A percentile compares a stretch with the other conserved stretches of the same genome.
phyloP scores from a whole-genome alignment of 2,113 vertebrate species.

The Hippocampus guttulatus region DNA sequence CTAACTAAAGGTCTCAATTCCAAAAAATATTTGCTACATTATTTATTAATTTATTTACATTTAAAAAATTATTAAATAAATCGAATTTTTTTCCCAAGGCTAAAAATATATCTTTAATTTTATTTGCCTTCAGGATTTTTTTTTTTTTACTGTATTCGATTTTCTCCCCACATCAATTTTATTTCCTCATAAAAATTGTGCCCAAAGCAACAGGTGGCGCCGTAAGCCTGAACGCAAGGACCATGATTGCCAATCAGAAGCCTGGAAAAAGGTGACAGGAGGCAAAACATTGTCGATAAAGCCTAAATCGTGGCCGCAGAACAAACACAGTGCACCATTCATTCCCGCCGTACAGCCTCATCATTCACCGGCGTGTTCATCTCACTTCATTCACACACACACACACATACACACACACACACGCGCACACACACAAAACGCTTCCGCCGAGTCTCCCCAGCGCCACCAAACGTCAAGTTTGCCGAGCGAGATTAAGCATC shows the following conservation, averaged over 20 bases:
- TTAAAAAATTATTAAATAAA: no score
- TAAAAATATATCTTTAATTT: background rate
- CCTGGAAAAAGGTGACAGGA: background rate
- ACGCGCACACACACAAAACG: conserved; percentile 1
- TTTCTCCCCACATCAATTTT: background rate
- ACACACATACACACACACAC: conserved; percentile 35
- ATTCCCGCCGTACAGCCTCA: conserved; percentile 63
- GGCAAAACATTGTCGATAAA: background rate
- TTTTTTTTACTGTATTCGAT: background rate
- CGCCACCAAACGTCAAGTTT: conserved; percentile 33
- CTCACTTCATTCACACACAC: conserved; percentile 60
- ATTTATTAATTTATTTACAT: no score
- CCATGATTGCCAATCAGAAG: background rate
- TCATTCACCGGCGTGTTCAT: conserved; percentile 65
- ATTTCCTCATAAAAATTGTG: background rate
- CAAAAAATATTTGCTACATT: no score
- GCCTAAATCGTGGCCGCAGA: conserved; percentile 37
- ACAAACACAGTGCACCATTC: conserved; percentile 68
- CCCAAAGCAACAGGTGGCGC: background rate
- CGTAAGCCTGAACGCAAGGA: background rate
- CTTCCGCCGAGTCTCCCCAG: conserved; percentile 32
- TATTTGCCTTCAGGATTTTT: background rate
- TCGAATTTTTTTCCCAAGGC: no score
- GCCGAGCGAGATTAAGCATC: conserved; percentile 58
- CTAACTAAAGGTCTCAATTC: no score